phyloP scores from a whole-genome alignment of 2,888 invertebrate species.

The Barypeithes pellucidus region DNA sequence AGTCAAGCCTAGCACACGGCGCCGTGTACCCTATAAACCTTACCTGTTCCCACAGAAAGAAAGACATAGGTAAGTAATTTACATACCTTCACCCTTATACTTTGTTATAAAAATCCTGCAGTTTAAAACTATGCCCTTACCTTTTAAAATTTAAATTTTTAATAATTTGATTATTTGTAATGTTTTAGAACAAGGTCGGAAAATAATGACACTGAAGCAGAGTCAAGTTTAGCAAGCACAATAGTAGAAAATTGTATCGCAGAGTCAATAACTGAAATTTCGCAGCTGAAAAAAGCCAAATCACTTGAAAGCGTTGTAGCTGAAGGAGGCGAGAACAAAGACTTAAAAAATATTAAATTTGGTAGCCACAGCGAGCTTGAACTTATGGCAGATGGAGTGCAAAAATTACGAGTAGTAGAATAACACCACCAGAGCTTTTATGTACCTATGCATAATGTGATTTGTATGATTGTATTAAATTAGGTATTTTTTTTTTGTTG shows the following conservation, averaged over 20 bases:
- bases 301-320: conserved; percentile 76
- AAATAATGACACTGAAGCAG: conserved; percentile 67
- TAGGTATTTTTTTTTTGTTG: conserved; percentile 36
- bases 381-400: conserved; percentile 76
- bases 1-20: conserved; percentile 73
- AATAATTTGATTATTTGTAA: conserved; percentile 57
- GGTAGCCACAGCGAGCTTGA: conserved; percentile 73
- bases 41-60: conserved; percentile 73
- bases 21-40: conserved; percentile 74
- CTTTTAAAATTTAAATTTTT: neutral
- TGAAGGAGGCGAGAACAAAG: conserved; percentile 65
- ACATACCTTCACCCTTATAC: too few relatives aligned
- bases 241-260: conserved; percentile 63
- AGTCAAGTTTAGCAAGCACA: conserved; percentile 61
- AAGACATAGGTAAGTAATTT: conserved; percentile 69
- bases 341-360: conserved; percentile 57
- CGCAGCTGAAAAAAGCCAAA: conserved; percentile 75
- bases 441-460: conserved; percentile 37
- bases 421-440: conserved; percentile 56
- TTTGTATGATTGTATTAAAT: conserved; percentile 35
- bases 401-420: conserved; percentile 77
- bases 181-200: conserved; percentile 75
- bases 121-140: too few relatives aligned
- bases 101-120: too few relatives aligned
- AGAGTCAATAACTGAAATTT: conserved; percentile 61